These are phyloP conservation scores for Eupsilia transversa DNA, from an alignment of 2,888 invertebrate genomes.

Conservation along the genomic window DNA sequence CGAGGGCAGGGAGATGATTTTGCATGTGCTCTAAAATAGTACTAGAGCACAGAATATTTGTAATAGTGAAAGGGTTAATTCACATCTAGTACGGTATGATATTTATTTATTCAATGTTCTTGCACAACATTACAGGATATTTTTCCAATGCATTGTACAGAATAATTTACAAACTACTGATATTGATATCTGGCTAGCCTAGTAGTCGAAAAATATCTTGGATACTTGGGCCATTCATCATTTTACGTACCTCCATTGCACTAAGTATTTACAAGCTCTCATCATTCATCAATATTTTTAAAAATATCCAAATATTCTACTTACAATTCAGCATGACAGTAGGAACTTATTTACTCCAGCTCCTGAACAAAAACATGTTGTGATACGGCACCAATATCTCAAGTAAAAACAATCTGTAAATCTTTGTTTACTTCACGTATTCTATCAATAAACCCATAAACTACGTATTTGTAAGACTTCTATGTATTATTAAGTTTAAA, in stretches of 20 bases:
- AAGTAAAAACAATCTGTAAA: conserved; percentile 50
- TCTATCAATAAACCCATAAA: conserved; percentile 37
- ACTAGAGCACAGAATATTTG: neutral
- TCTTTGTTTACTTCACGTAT: conserved; percentile 38
- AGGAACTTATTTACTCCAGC: conserved; percentile 27
- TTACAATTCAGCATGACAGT: conserved; percentile 1
- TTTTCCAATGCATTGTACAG: no score
- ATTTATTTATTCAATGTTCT: no score
- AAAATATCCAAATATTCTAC: conserved; percentile 7
- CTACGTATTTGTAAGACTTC: conserved; percentile 33
- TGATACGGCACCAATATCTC: conserved; percentile 39
- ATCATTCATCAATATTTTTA: conserved; percentile 11
- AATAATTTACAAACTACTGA: no score
- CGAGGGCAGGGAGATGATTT: no score
- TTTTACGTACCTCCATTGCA: neutral
- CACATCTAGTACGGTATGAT: no score
- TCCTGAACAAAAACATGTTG: conserved; percentile 54
- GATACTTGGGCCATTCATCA: neutral
- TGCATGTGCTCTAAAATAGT: neutral
- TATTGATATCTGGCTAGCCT: neutral
- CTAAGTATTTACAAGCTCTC: neutral
- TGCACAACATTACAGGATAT: no score
- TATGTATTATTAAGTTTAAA: conserved; percentile 53
- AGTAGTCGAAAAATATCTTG: neutral
- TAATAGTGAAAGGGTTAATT: no score